Base-by-base conservation (phyloP, 2,113 vertebrate genomes). In the Scomber colias region DNA sequence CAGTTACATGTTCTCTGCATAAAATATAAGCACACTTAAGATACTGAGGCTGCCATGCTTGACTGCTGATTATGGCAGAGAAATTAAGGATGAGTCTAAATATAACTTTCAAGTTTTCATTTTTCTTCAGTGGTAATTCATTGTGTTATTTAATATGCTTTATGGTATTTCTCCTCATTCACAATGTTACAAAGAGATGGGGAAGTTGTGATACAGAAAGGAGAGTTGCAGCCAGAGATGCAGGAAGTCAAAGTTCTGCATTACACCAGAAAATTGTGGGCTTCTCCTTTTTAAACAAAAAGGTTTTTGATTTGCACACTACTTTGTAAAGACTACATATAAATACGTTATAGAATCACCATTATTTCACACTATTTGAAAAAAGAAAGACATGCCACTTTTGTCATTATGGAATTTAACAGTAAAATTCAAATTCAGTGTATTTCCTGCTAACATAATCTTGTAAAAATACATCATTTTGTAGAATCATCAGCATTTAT, bases 1-100 rank as follows among this genome's bases (percentile, higher is more conserved):
- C 45, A 60, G 67, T 56, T 82, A 59, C n/a, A 77, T 68, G 71
- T 53, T 8, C 84, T 79, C 46, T 77, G 74, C 80, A 77, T 81
- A 82, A 75, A 55, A 65, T 17, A 53, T 31, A 66, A 56, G 55
- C 45, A 31, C 35, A 35, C 21, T 72, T 35, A 11, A 46, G 49
- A 75, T 15, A 61, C 48, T 0, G 7, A 54, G 51, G 44, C 19
- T 40, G 35, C 35, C 6, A 27, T 45, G 16, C 31, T 63, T 49
- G 12, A 2, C n/a, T 9, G 49, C 71, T 62, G n/a, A 50, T 79
- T 79, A 65, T 27, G 14, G 56, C 45, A 27, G 24, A 27, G 12
- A 72, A 71, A 67, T 19, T 56, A 49, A 72, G 56, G 24, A 59
- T 8, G 50, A 14, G 64, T 3, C 19, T 21, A 55, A 66, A 71